Base-by-base conservation (phyloP, 2,797 vertebrate genomes). In the Choloepus didactylus region DNA sequence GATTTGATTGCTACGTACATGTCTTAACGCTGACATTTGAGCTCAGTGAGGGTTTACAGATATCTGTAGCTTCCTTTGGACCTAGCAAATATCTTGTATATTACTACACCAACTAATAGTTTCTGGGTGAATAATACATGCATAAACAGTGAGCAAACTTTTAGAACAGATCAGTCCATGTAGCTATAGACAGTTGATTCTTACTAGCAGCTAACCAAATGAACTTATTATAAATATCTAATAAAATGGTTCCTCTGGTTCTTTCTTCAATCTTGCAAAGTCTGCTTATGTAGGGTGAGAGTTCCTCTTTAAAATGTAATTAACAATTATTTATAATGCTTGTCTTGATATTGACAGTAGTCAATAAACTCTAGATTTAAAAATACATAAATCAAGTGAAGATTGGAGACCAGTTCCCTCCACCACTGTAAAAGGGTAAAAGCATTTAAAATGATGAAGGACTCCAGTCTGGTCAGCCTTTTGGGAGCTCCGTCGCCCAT, bases 281-380 rank as follows among this genome's bases (percentile, higher is more conserved):
- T 69, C 67, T 92, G 44, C 29, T 69, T 51, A 92, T 49, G 44
- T 51, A 70, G 29, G 29, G 11, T 23, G 19, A n/a, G 29, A 80
- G 59, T 84, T 73, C 72, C 69, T 91, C 70, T 49, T 91, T 72
- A 77, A 76, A 86, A 62, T 46, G 79, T 56, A 41, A 23, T n/a
- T 66, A 49, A 72, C 15, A 27, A 62, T 77, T 76, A 56, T n/a
- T 89, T 64, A 9, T 86, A 92, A 82, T 75, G 46, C 12, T 76
- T 69, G 41, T 75, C 31, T 94, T 66, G 44, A 56, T 87, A 69
- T 31, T 54, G 16, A 76, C 14, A 82, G 41, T 35, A 87, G 41
- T 10, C 41, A 69, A 6, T 70, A 25, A 75, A 64, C 41, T 54
- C 5, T n/a, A 54, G 11, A 10, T 94, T 70, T 62, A 66, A 85